These are phyloP conservation scores for Campoplex nolae DNA, from an alignment of 2,888 invertebrate genomes.

Conservation along the genomic window DNA sequence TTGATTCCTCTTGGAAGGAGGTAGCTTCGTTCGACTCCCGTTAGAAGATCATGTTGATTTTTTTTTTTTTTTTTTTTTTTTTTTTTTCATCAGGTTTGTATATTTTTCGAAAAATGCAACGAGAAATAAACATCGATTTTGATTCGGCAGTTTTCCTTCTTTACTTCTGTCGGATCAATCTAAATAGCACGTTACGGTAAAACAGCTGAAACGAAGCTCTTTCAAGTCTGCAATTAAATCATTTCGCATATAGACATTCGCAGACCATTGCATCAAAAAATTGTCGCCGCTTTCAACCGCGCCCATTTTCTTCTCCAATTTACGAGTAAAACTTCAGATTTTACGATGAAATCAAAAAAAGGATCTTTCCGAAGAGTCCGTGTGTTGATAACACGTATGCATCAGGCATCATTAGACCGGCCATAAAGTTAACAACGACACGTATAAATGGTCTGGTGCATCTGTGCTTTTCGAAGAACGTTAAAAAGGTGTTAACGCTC, in stretches of 20 bases:
- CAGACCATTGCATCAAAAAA: background rate
- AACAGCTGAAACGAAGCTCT: background rate
- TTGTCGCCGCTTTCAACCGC: background rate
- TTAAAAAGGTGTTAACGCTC: conserved; percentile 28
- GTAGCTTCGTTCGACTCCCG: background rate
- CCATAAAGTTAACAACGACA: conserved; percentile 5
- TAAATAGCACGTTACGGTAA: background rate
- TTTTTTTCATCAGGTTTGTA: too few relatives aligned
- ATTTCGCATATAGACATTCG: background rate
- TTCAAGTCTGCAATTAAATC: background rate
- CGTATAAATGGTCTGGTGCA: background rate
- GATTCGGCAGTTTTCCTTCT: background rate
- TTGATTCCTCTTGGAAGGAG: background rate
- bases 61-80: too few relatives aligned
- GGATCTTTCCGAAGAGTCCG: background rate
- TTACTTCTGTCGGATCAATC: too few relatives aligned
- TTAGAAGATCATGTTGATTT: background rate
- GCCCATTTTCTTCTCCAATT: background rate
- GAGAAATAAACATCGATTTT: background rate
- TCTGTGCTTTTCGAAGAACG: conserved; percentile 5
- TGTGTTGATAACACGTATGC: background rate
- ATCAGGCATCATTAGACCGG: conserved; percentile 36
- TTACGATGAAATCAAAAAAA: conserved; percentile 4
- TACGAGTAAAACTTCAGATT: conserved; percentile 5
- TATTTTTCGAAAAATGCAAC: background rate